phyloP scores from a whole-genome alignment of 2,113 vertebrate species.

The Galbula dea region DNA sequence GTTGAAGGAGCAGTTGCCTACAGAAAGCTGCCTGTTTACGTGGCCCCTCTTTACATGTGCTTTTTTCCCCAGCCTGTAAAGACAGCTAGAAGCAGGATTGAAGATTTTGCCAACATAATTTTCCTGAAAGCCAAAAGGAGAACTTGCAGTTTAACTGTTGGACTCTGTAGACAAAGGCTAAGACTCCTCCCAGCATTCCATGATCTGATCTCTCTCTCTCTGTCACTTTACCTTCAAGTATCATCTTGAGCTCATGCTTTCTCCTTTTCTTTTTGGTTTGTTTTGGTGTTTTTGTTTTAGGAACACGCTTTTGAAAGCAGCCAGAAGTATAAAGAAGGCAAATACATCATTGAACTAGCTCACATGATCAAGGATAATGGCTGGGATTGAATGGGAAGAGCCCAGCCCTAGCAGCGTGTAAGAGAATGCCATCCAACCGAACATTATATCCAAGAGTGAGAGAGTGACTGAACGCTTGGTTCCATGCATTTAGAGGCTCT shows the following conservation, averaged over 20 bases:
- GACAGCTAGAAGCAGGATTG: not conserved
- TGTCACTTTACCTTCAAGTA: accelerated
- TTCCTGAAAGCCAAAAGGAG: not conserved
- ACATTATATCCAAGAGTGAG: slow-evolving; percentile 78
- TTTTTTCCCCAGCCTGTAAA: not conserved
- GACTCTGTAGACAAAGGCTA: not conserved
- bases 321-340: slow-evolving; percentile 99
- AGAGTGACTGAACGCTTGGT: slow-evolving; percentile 81
- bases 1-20: not conserved
- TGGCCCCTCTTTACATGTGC: not conserved
- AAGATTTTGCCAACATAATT: not conserved
- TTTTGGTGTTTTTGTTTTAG: slow-evolving; percentile 72
- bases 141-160: not conserved
- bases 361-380: slow-evolving; percentile 99
- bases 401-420: slow-evolving; percentile 56
- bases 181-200: not conserved
- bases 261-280: not conserved
- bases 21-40: accelerated
- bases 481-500: slow-evolving; percentile 78
- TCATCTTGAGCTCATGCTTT: not conserved
- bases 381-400: slow-evolving; percentile 85
- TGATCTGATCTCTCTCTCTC: not conserved
- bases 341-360: slow-evolving; percentile 98
- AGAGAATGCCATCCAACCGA: slow-evolving; percentile 72
- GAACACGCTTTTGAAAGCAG: slow-evolving; percentile 98